phyloP scores from a whole-genome alignment of 2,113 vertebrate species.

The Salvelinus sp. region DNA sequence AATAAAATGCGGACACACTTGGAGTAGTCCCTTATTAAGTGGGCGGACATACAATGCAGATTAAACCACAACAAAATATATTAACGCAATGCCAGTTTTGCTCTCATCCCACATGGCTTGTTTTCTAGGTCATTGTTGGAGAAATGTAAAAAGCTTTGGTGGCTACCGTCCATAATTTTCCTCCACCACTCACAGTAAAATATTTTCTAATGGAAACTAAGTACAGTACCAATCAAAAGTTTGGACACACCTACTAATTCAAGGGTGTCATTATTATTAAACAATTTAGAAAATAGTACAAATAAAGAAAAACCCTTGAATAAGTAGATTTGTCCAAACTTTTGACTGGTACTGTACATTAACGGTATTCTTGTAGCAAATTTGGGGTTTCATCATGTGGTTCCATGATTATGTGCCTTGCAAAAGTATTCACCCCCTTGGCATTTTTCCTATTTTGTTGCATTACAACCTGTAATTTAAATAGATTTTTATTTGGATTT shows the following conservation, averaged over 20 bases:
- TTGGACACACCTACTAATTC: no score
- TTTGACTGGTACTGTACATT: neutral
- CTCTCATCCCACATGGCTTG: constrained; percentile 39
- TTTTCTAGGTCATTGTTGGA: constrained; percentile 31
- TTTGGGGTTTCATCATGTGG: neutral
- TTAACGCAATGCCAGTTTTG: constrained; percentile 28
- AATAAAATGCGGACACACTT: neutral
- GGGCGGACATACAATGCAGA: constrained; percentile 23
- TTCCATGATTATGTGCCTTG: neutral
- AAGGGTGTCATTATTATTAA: neutral
- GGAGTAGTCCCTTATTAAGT: neutral
- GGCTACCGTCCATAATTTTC: constrained; percentile 23
- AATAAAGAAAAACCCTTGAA: no score
- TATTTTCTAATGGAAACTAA: constrained; percentile 9
- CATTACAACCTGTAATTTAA: no score
- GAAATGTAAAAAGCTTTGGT: constrained; percentile 5
- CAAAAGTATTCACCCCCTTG: no score
- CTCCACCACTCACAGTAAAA: constrained; percentile 1
- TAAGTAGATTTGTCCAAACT: no score
- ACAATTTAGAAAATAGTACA: no score
- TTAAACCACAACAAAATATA: constrained; percentile 27
- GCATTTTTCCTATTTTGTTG: no score
- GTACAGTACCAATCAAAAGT: no score
- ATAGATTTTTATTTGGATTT: no score
- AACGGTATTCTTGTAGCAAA: no score